Conservation (phyloP, 2,888 invertebrate species). For the Lucinisca nassula region DNA sequence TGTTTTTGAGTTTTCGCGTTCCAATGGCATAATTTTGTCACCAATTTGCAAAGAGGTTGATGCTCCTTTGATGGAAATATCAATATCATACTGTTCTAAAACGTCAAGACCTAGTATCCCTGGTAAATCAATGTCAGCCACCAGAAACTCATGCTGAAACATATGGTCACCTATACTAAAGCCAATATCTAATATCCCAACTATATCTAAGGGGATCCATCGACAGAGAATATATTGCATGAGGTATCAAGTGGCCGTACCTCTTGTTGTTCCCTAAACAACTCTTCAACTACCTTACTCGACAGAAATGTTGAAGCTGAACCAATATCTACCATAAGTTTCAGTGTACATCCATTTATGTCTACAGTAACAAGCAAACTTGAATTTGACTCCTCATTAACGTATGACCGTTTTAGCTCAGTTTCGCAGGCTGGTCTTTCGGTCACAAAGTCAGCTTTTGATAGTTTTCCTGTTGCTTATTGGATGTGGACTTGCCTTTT, state of each 20-base stretch:
- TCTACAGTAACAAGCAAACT: too few relatives aligned
- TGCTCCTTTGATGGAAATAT: background rate
- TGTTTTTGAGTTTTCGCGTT: background rate
- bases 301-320: too few relatives aligned
- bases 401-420: background rate
- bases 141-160: too few relatives aligned
- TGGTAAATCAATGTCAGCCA: conserved; percentile 9
- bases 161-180: too few relatives aligned
- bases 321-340: too few relatives aligned
- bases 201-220: too few relatives aligned
- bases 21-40: background rate
- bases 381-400: background rate
- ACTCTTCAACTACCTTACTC: too few relatives aligned
- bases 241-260: too few relatives aligned
- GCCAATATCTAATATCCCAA: too few relatives aligned
- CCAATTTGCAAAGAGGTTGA: background rate
- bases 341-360: too few relatives aligned
- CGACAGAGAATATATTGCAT: too few relatives aligned
- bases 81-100: conserved; percentile 5
- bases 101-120: conserved; percentile 15
- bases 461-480: background rate
- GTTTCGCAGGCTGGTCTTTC: background rate
- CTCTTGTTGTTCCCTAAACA: too few relatives aligned
- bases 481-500: background rate
- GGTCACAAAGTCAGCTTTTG: background rate